Evolutionary conservation across 1,140 invertebrate species (phyloP), one percentile per base, ranked within the genome.

Genomic region (Aphis craccivora): DNA sequence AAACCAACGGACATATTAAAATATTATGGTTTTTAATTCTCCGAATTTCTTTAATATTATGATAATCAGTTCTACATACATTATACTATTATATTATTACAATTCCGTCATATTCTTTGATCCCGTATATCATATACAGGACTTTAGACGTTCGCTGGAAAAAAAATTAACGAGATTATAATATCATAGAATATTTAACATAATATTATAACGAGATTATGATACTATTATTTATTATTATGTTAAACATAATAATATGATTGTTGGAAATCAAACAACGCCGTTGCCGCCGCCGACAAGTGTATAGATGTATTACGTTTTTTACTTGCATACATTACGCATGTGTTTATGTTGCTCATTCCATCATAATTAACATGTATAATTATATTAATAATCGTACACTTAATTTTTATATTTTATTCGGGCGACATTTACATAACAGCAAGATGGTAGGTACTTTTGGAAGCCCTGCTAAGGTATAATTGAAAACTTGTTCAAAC

Each of bases 21-120:
- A 76, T n/a, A 76, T n/a, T 76, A 76, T 76, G 60, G n/a, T 76
- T 76, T 76, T 76, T 76, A n/a, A 76, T n/a, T 76, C 60, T 76
- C 60, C 30, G 60, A 76, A 76, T 76, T n/a, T 22, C 60, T 76
- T 5, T n/a, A 18, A 76, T 76, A 76, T 76, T 76, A 76, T 76
- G 14, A 76, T 76, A 76, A 76, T 76, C 60, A 76, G 60, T 14
- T 76, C 7, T 76, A 76, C 3, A n/a, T n/a, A 76, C 30, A 76
- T 76, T 76, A 76, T 76, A 76, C n/a, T 60, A 55, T 25, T 3
- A 30, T 14, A 48, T 48, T 67, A 76, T 76, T 6, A 67, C 18
- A n/a, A 76, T 76, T 76, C n/a, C 60, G 60, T 76, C 60, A 20
- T n/a, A 76, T 76, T 76, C 60, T 76, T 76, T 76, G 60, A 76